phyloP scores from a whole-genome alignment of 2,113 vertebrate genomes.

The Xiphorhynchus elegans region DNA sequence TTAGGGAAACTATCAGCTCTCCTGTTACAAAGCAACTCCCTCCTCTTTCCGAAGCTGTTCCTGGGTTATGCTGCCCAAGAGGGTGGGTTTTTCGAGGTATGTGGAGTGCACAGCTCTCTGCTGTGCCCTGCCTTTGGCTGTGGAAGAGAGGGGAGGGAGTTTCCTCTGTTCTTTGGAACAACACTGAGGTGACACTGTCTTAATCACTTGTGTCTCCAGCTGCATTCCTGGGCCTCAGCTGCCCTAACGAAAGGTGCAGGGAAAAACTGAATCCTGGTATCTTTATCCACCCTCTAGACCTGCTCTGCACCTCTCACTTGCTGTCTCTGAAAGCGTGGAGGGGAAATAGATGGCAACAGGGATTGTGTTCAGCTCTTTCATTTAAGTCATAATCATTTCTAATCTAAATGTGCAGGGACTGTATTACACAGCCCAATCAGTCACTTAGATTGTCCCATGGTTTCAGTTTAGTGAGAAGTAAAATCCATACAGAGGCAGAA shows the following conservation, averaged over 20 bases:
- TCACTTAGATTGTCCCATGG: slow-evolving; percentile 58
- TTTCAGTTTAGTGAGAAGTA: slow-evolving; percentile 62
- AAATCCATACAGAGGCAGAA: slow-evolving; percentile 64
- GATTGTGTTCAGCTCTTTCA: slow-evolving; percentile 67
- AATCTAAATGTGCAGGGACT: slow-evolving; percentile 67
- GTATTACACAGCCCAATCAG: slow-evolving; percentile 61
- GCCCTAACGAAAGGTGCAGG: neutral
- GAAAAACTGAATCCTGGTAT: neutral
- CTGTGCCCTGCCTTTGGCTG: neutral
- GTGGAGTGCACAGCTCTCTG: neutral
- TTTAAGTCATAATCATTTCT: slow-evolving; percentile 70
- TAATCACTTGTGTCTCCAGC: neutral
- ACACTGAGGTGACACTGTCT: fast-evolving
- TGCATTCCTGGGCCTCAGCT: neutral
- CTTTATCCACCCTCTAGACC: neutral
- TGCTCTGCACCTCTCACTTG: fast-evolving
- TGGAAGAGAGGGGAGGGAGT: neutral
- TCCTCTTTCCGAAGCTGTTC: neutral
- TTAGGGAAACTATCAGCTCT: neutral
- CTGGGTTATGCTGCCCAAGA: neutral
- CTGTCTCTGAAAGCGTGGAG: neutral
- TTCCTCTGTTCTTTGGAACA: neutral
- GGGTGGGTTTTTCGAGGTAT: neutral
- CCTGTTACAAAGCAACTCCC: neutral
- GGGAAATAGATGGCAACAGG: slow-evolving; percentile 43